Conservation (phyloP, 2,113 vertebrate species). For the Cyprinodon brontotheroides region DNA sequence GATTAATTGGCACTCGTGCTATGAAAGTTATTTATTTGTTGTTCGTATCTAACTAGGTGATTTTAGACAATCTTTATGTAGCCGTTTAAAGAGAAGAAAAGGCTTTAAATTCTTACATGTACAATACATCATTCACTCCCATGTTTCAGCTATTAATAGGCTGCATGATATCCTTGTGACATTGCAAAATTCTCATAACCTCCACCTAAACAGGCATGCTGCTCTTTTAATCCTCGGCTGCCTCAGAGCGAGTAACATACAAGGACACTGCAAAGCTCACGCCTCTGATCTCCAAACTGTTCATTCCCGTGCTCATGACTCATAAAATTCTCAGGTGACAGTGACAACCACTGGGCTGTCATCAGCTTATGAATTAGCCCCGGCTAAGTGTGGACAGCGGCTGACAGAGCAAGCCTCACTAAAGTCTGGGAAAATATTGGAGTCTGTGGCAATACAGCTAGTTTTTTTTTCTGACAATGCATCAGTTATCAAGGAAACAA, state of each 20-base stretch:
- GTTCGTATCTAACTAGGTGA: neutral
- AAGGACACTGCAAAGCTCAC: constrained; percentile 25
- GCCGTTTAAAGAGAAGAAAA: neutral
- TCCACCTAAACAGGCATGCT: constrained; percentile 41
- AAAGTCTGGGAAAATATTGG: constrained; percentile 60
- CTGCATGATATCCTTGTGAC: constrained; percentile 43
- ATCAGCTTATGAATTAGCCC: constrained; percentile 68
- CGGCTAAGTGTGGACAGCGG: constrained; percentile 50
- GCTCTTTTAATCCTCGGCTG: constrained; percentile 42
- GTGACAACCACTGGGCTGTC: constrained; percentile 65
- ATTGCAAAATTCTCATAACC: constrained; percentile 47
- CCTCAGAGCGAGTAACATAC: constrained; percentile 32
- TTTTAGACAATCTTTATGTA: neutral
- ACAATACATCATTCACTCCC: constrained; percentile 19
- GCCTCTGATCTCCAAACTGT: constrained; percentile 52
- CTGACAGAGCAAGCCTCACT: constrained; percentile 44
- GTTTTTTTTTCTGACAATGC: constrained; percentile 58
- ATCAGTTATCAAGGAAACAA: constrained; percentile 57
- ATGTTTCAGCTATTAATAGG: constrained; percentile 7
- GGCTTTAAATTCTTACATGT: constrained; percentile 3
- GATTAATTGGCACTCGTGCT: neutral
- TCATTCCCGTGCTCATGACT: constrained; percentile 58
- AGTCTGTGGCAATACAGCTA: constrained; percentile 47
- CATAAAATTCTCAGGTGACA: constrained; percentile 68
- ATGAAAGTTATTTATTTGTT: neutral